Percentiles rank a stretch among this genome's conserved stretches.
Evolutionary conservation across 2,113 vertebrate genomes (phyloP).

Genomic region (Macroglossus sobrinus): DNA sequence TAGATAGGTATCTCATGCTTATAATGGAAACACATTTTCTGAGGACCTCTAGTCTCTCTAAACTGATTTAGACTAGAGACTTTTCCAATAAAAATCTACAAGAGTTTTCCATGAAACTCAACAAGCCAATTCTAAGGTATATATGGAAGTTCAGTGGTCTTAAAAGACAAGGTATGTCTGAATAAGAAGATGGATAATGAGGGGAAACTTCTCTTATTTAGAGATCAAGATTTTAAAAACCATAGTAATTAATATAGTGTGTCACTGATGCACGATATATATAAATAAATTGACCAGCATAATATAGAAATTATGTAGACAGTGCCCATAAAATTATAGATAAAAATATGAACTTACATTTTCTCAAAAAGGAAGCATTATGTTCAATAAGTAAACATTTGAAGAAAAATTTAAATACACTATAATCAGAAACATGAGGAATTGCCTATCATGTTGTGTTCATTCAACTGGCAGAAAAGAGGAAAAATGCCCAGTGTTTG

Average conservation of each 20-base stretch:
- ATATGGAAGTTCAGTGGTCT: neutral
- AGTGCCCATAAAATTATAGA: neutral
- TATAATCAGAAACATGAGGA: neutral
- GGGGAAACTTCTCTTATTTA: neutral
- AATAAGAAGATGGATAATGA: neutral
- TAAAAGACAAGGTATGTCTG: neutral
- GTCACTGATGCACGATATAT: neutral
- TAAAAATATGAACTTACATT: neutral
- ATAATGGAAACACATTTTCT: neutral
- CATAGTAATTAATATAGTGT: neutral
- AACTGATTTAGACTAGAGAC: neutral
- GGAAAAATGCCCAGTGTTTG: neutral
- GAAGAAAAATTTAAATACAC: neutral
- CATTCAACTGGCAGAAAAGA: neutral
- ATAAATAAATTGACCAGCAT: neutral
- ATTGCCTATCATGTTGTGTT: neutral
- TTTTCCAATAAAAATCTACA: neutral
- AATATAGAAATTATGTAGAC: neutral
- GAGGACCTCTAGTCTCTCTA: neutral
- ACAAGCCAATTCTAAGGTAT: neutral
- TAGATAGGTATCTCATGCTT: neutral
- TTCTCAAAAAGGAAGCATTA: neutral
- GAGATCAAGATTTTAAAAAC: neutral
- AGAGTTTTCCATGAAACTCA: neutral
- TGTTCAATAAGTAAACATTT: neutral